phyloP scores from a whole-genome alignment of 2,797 vertebrate species.

The Propithecus deckenii region DNA sequence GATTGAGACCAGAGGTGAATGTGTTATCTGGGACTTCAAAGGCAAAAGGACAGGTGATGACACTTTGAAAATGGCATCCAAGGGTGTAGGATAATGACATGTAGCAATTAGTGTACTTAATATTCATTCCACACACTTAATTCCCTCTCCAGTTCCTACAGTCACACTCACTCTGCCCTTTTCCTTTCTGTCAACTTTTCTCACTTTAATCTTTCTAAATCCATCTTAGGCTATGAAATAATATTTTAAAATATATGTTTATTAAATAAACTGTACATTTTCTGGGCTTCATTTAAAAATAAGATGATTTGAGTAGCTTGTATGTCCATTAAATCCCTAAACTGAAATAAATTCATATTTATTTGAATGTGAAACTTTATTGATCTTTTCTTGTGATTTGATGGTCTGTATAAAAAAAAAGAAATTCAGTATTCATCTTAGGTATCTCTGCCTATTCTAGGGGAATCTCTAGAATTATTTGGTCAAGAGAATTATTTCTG shows the following conservation, averaged over 20 bases:
- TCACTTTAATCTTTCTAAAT: neutral
- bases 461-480: neutral
- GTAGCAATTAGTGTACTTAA: neutral
- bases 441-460: neutral
- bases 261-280: neutral
- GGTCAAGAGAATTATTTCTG: slow-evolving; percentile 31
- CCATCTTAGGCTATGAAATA: neutral
- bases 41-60: neutral
- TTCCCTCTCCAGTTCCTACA: neutral
- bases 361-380: neutral
- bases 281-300: slow-evolving; percentile 22
- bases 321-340: neutral
- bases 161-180: neutral
- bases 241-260: neutral
- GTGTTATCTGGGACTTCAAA: neutral
- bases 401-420: neutral
- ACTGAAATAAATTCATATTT: slow-evolving; percentile 1
- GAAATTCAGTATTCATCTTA: neutral
- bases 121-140: neutral
- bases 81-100: neutral
- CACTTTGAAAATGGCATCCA: neutral
- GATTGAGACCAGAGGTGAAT: neutral
- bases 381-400: neutral
- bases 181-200: neutral
- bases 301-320: neutral